phyloP scores from a whole-genome alignment of 2,888 invertebrate species.

The Bombylius discolor region DNA sequence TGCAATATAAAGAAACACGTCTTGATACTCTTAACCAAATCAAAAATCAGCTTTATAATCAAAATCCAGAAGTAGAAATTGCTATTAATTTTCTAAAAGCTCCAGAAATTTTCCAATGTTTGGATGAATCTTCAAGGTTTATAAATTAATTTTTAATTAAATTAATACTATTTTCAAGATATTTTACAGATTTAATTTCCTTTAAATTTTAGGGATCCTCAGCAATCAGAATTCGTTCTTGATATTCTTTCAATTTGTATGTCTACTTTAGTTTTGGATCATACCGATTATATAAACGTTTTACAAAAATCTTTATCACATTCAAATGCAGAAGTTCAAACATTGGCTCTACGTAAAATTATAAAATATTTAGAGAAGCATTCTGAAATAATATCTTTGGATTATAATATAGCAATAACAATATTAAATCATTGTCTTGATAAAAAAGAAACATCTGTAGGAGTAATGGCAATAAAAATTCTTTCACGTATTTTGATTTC shows the following conservation, averaged over 20 bases:
- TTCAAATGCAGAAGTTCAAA: constrained; percentile 47
- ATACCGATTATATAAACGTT: constrained; percentile 42
- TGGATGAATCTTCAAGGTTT: constrained; percentile 40
- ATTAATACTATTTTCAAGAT: constrained; percentile 18
- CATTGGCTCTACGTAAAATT: constrained; percentile 52
- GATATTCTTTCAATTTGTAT: constrained; percentile 53
- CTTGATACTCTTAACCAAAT: constrained; percentile 38
- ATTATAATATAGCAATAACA: constrained; percentile 11
- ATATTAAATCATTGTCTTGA: constrained; percentile 25
- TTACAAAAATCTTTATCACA: constrained; percentile 51
- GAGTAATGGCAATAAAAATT: constrained; percentile 22
- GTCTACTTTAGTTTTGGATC: constrained; percentile 46
- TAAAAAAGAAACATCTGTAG: constrained; percentile 22
- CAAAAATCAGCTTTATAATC: constrained; percentile 33
- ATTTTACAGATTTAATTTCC: no score
- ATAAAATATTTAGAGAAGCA: constrained; percentile 20
- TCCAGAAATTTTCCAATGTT: constrained; percentile 49
- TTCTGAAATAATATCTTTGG: constrained; percentile 3
- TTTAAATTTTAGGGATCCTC: constrained; percentile 28
- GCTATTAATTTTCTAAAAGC: constrained; percentile 39
- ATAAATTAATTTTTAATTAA: no score
- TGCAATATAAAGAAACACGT: constrained; percentile 36
- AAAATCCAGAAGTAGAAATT: constrained; percentile 32
- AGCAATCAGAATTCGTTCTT: constrained; percentile 48
- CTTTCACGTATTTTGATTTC: constrained; percentile 20